phyloP scores from a whole-genome alignment of 2,797 vertebrate genomes.

The Xenops minutus region DNA sequence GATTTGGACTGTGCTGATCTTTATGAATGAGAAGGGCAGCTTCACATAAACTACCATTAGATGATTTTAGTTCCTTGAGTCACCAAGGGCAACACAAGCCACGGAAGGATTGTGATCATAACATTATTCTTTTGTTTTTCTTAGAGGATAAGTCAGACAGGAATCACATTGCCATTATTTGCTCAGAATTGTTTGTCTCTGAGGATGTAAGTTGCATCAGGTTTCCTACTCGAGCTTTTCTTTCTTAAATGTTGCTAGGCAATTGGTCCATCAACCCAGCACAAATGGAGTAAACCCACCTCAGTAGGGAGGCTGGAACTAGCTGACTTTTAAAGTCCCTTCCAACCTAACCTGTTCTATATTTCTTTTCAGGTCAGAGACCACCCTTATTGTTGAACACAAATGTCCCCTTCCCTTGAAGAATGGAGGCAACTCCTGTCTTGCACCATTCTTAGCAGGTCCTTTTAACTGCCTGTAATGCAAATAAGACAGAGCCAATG shows the following conservation, averaged over 20 bases:
- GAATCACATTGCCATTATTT: not conserved
- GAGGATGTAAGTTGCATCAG: not conserved
- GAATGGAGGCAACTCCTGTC: not conserved
- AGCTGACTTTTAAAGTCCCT: not conserved
- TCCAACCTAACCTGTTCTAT: not conserved
- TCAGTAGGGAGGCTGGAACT: not conserved
- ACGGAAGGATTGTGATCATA: not conserved
- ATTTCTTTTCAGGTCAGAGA: not conserved
- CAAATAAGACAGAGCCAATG: not conserved
- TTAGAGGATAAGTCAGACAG: not conserved
- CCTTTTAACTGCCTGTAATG: not conserved
- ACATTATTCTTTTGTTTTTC: not conserved
- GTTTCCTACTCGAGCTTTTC: not conserved
- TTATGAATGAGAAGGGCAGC: not conserved
- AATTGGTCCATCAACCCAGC: not conserved
- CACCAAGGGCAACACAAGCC: not conserved
- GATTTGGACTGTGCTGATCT: not conserved
- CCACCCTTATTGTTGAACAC: not conserved
- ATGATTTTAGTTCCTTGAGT: not conserved
- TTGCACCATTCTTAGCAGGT: not conserved
- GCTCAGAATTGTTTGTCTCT: not conserved
- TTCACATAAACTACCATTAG: not conserved
- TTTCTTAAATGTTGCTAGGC: not conserved
- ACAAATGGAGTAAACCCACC: rapidly evolving
- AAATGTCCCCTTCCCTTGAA: not conserved